phyloP scores from a whole-genome alignment of 2,113 vertebrate genomes.

The Propithecus coquereli region DNA sequence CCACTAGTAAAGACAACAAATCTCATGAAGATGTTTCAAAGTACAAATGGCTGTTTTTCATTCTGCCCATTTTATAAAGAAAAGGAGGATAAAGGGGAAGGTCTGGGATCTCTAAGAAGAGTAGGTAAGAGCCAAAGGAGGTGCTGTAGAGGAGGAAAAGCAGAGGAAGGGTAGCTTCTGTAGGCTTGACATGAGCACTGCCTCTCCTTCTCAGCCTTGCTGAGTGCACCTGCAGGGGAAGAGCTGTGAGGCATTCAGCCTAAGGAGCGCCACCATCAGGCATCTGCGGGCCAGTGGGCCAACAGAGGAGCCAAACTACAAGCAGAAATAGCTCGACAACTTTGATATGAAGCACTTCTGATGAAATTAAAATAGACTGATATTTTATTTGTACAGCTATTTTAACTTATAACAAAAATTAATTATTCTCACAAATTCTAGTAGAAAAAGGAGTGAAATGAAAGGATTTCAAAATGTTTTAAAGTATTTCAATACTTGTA shows the following conservation, averaged over 20 bases:
- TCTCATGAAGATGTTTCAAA: neutral
- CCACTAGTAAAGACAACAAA: neutral
- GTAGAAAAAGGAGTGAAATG: neutral
- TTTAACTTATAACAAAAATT: conserved; percentile 16
- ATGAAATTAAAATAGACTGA: neutral
- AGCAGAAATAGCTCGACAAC: neutral
- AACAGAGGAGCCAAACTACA: neutral
- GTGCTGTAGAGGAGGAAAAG: neutral
- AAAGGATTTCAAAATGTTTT: conserved; percentile 33
- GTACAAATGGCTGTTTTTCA: neutral
- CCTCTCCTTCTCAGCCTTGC: neutral
- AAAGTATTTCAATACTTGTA: neutral
- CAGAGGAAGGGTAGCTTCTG: neutral
- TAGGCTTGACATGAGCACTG: neutral
- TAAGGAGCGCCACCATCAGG: neutral
- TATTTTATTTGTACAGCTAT: conserved; percentile 15
- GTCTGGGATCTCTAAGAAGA: neutral
- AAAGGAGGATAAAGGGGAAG: neutral
- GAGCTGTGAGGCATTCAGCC: neutral
- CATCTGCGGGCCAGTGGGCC: neutral
- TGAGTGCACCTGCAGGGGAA: neutral
- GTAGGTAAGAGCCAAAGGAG: neutral
- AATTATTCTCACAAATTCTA: conserved; percentile 21
- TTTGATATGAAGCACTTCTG: neutral
- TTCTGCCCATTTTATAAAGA: neutral